phyloP scores from a whole-genome alignment of 2,113 vertebrate species.

The Scatophagus argus region DNA sequence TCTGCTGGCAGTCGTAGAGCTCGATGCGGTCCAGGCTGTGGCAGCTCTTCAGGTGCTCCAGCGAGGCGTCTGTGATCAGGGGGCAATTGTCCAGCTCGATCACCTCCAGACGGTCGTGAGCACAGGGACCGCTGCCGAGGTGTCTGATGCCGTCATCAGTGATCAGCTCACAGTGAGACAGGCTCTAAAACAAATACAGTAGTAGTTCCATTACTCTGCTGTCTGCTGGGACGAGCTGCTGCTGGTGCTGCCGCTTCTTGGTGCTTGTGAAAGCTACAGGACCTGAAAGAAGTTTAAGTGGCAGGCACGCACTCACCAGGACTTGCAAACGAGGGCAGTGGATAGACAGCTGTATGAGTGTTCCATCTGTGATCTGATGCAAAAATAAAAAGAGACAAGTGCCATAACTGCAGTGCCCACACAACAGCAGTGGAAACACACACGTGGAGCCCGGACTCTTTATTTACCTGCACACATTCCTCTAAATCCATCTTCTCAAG shows the following conservation, averaged over 20 bases:
- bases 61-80: conserved; percentile 96
- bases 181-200: conserved; percentile 84
- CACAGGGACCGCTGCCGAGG: conserved; percentile 95
- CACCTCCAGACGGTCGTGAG: conserved; percentile 96
- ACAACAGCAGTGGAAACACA: background rate
- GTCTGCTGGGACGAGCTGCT: background rate
- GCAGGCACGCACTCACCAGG: conserved; percentile 87
- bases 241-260: too few species aligned
- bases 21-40: conserved; percentile 98
- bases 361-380: conserved; percentile 94
- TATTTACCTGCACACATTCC: conserved; percentile 96
- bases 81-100: conserved; percentile 99
- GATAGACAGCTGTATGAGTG: conserved; percentile 96
- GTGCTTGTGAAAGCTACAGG: background rate
- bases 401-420: background rate
- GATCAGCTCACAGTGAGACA: conserved; percentile 99
- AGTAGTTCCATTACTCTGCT: conserved; percentile 12
- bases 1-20: conserved; percentile 99
- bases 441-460: background rate
- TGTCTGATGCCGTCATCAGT: conserved; percentile 98
- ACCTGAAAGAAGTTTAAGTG: background rate
- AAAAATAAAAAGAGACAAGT: conserved; percentile 1
- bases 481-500: conserved; percentile 99
- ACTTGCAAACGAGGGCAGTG: conserved; percentile 98
- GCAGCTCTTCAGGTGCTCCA: conserved; percentile 98